These are phyloP conservation scores for Petrophora chlorosata DNA, from an alignment of 2,888 invertebrate species.

Conservation along the genomic window DNA sequence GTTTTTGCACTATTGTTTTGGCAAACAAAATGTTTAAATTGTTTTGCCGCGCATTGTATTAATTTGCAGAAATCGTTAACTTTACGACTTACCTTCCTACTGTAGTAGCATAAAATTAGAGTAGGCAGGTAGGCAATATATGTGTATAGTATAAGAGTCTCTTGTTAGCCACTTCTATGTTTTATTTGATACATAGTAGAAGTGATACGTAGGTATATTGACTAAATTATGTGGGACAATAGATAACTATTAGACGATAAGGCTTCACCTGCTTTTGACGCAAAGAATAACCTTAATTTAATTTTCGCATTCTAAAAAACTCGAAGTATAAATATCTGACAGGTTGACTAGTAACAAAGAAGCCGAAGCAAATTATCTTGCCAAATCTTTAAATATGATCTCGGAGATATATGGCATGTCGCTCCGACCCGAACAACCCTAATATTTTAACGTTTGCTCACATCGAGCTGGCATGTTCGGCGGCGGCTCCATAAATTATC, in stretches of 20 bases:
- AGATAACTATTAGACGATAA: conserved; percentile 7
- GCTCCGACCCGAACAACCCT: conserved; percentile 67
- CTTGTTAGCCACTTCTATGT: conserved; percentile 3
- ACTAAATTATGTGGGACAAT: conserved; percentile 3
- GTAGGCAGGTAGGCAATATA: conserved; percentile 12
- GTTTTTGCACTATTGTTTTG: conserved; percentile 20
- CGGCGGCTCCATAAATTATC: conserved; percentile 79
- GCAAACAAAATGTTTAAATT: conserved; percentile 15
- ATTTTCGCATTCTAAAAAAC: conserved; percentile 25
- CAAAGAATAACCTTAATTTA: not conserved
- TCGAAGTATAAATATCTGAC: conserved; percentile 12
- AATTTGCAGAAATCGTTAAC: conserved; percentile 21
- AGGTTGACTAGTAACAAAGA: conserved; percentile 44
- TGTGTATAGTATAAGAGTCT: not conserved
- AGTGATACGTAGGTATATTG: not conserved
- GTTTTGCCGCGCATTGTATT: conserved; percentile 14
- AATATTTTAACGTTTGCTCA: conserved; percentile 70
- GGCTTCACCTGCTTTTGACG: conserved; percentile 11
- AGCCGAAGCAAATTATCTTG: conserved; percentile 63
- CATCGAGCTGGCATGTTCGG: conserved; percentile 58
- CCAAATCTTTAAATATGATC: conserved; percentile 61
- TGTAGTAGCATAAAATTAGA: conserved; percentile 13
- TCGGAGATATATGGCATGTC: conserved; percentile 54
- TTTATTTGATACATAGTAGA: not conserved
- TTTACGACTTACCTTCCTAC: conserved; percentile 22